Conservation (phyloP, 2,888 invertebrate genomes). For the Gibbula magus region DNA sequence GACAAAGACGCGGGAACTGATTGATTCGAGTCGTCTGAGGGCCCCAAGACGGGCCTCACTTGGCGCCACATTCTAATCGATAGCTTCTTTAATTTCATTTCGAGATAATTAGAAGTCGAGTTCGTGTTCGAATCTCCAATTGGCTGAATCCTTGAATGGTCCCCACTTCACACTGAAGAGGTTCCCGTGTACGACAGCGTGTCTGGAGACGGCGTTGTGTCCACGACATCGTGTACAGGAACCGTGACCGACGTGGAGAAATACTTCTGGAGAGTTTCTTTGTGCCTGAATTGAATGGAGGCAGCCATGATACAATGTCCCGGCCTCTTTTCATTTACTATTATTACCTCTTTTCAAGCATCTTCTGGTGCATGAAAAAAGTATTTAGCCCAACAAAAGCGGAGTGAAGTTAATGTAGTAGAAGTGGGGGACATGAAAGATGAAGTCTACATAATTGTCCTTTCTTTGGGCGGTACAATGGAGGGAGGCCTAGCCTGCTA, state of each 20-base stretch:
- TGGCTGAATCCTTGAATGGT: not conserved
- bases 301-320: slow-evolving; percentile 5
- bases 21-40: not conserved
- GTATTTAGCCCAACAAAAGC: slow-evolving; percentile 24
- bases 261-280: slow-evolving; percentile 7
- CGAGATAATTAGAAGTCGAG: slow-evolving; percentile 3
- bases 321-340: slow-evolving; percentile 21
- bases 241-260: not conserved
- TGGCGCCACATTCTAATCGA: slow-evolving; percentile 12
- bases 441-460: slow-evolving; percentile 24
- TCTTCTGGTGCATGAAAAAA: slow-evolving; percentile 7
- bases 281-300: not conserved
- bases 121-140: slow-evolving; percentile 3
- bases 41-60: not conserved
- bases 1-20: not conserved
- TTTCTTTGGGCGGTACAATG: not conserved
- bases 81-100: slow-evolving; percentile 5
- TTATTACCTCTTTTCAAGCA: slow-evolving; percentile 14
- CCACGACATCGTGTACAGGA: too few species aligned
- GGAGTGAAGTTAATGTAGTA: slow-evolving; percentile 25
- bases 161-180: too few species aligned
- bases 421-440: slow-evolving; percentile 9
- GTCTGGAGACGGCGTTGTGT: too few species aligned
- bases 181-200: too few species aligned
- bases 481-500: not conserved